Conservation (phyloP, 2,888 invertebrate genomes). For the Lumbricus terrestris region DNA sequence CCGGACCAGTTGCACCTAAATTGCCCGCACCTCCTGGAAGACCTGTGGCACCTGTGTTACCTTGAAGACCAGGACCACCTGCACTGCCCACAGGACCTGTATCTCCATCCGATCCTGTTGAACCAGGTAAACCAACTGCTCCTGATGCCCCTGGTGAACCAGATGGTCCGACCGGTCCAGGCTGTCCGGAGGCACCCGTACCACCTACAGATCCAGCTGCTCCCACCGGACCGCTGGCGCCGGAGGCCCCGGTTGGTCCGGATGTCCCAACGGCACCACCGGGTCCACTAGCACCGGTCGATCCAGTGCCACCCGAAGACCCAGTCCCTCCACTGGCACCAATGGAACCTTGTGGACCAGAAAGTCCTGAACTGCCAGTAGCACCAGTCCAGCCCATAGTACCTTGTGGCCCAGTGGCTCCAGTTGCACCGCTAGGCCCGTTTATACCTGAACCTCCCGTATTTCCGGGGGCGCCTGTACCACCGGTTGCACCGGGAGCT, state of each 20-base stretch:
- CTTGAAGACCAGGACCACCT: background rate
- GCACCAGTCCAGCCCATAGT: background rate
- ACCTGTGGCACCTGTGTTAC: background rate
- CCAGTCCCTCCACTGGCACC: slow-evolving; percentile 8
- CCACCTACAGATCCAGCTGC: background rate
- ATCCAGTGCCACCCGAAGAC: background rate
- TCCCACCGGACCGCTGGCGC: slow-evolving; percentile 10
- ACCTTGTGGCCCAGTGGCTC: slow-evolving; percentile 16
- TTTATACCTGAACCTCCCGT: slow-evolving; percentile 9
- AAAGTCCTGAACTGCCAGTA: slow-evolving; percentile 7
- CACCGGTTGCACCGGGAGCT: background rate
- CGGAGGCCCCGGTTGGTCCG: background rate
- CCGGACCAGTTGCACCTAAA: background rate
- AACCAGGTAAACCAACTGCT: background rate
- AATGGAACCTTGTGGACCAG: background rate
- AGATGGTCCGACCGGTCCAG: slow-evolving; percentile 11
- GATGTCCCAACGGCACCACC: slow-evolving; percentile 11
- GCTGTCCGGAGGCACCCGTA: background rate
- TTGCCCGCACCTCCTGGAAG: background rate
- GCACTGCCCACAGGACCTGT: background rate
- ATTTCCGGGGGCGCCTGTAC: slow-evolving; percentile 10
- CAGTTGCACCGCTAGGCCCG: slow-evolving; percentile 11
- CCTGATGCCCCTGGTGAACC: background rate
- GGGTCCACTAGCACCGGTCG: background rate
- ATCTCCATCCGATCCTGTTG: slow-evolving; percentile 9